Conservation (phyloP, 1,140 invertebrate species). For the Pachyrhynchus sulphureomaculatus region DNA sequence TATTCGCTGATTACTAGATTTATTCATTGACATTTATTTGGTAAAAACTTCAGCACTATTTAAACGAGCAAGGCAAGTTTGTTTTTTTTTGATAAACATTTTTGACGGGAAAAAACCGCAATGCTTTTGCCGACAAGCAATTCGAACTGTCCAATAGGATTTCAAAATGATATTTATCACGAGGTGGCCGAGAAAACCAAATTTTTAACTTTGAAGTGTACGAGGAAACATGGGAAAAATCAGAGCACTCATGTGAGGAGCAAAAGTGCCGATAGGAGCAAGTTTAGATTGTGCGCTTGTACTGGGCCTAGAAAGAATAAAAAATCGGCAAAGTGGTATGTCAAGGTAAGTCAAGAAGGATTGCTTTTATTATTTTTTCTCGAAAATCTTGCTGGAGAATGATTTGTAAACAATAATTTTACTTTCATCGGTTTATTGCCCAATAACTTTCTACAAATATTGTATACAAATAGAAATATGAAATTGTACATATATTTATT, state of each 20-base stretch:
- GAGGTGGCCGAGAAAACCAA: conserved; percentile 50
- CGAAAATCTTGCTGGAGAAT: too few species aligned
- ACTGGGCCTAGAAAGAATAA: conserved; percentile 40
- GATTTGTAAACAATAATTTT: too few species aligned
- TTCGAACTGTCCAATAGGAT: conserved; percentile 39
- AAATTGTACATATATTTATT: too few species aligned
- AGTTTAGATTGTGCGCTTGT: conserved; percentile 46
- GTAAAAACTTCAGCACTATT: too few species aligned
- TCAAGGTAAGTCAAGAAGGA: conserved; percentile 50
- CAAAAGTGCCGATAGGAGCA: conserved; percentile 35
- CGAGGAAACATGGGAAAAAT: conserved; percentile 24
- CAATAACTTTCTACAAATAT: too few species aligned
- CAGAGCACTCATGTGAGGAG: conserved; percentile 25
- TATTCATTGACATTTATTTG: too few species aligned
- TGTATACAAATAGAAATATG: too few species aligned
- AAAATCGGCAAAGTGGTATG: conserved; percentile 52
- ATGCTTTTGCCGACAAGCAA: conserved; percentile 46
- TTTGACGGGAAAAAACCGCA: neutral
- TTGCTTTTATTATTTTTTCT: too few species aligned
- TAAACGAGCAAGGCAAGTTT: too few species aligned
- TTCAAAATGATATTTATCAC: conserved; percentile 46
- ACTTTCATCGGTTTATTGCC: too few species aligned
- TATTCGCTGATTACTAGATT: too few species aligned
- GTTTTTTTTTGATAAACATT: neutral
- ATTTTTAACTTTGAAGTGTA: conserved; percentile 49